phyloP scores from a whole-genome alignment of 2,797 vertebrate species.

The Squalus acanthias region DNA sequence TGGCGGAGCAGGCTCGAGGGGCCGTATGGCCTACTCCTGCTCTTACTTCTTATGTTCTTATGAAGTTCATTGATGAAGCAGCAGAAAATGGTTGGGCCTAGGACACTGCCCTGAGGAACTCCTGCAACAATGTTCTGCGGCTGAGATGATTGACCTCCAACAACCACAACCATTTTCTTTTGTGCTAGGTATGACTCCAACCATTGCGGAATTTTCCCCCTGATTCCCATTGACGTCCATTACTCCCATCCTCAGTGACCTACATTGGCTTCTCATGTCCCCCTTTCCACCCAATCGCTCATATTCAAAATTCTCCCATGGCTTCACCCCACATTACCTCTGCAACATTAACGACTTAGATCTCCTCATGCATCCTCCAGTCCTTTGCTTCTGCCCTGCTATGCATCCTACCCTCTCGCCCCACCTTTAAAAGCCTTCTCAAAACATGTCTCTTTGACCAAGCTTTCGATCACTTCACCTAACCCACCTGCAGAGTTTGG shows the following conservation, averaged over 20 bases:
- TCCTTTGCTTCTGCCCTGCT: not conserved
- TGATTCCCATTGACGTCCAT: not conserved
- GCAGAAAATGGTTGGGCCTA: too few species aligned
- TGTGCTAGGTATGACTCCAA: too few species aligned
- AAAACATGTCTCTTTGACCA: not conserved
- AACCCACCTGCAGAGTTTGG: not conserved
- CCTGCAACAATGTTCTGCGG: too few species aligned
- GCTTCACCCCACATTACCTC: not conserved
- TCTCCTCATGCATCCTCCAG: not conserved
- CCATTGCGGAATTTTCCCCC: too few species aligned
- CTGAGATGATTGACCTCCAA: too few species aligned
- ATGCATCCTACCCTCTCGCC: not conserved
- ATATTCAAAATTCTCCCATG: not conserved
- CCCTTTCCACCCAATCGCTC: not conserved
- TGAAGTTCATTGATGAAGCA: too few species aligned
- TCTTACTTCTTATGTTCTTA: too few species aligned
- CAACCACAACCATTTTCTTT: too few species aligned
- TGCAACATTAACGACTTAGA: not conserved
- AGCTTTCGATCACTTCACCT: not conserved
- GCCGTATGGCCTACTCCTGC: too few species aligned
- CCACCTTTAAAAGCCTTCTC: not conserved
- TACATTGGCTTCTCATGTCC: not conserved
- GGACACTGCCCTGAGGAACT: too few species aligned
- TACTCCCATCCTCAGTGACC: not conserved
- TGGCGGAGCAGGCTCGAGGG: too few species aligned